A percentile compares a stretch with the other conserved stretches of the same genome.
Conservation (phyloP, 2,797 vertebrate genomes). For the Enteromius thamalakanensis region DNA sequence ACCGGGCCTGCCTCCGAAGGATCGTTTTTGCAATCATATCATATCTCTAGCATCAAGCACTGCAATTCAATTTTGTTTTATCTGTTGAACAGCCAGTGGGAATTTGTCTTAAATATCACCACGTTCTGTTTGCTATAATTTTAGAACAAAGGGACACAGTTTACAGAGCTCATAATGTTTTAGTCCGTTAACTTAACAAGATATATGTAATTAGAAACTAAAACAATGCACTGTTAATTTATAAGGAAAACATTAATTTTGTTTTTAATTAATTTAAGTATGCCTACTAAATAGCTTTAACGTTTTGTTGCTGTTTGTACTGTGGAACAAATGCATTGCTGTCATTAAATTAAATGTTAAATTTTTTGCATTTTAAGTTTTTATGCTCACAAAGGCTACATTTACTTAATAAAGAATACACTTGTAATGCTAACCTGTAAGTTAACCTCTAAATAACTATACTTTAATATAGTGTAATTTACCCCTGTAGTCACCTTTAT, state of each 20-base stretch:
- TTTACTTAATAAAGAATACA: background rate
- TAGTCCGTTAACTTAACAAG: conserved; percentile 24
- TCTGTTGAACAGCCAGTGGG: conserved; percentile 40
- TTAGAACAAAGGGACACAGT: conserved; percentile 14
- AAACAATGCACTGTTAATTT: conserved; percentile 14
- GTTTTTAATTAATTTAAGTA: background rate
- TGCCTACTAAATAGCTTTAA: background rate
- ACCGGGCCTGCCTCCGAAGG: conserved; percentile 15
- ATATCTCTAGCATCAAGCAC: conserved; percentile 32
- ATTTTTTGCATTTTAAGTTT: background rate
- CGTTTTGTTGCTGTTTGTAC: background rate
- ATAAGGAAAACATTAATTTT: background rate
- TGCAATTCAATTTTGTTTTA: conserved; percentile 49
- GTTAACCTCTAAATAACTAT: too few relatives aligned
- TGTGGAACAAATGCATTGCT: background rate
- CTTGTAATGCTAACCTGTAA: too few relatives aligned
- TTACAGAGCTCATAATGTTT: conserved; percentile 25
- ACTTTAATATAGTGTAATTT: too few relatives aligned
- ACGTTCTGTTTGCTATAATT: conserved; percentile 27
- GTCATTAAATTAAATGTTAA: background rate
- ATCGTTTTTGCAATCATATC: conserved; percentile 36
- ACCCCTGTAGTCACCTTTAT: too few relatives aligned
- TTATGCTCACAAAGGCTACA: background rate
- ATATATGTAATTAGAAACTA: conserved; percentile 35
- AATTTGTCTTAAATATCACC: conserved; percentile 47